Evolutionary conservation across 2,113 vertebrate genomes (phyloP), one percentile per base, ranked within the genome.

Genomic region (Alligator sinensis): DNA sequence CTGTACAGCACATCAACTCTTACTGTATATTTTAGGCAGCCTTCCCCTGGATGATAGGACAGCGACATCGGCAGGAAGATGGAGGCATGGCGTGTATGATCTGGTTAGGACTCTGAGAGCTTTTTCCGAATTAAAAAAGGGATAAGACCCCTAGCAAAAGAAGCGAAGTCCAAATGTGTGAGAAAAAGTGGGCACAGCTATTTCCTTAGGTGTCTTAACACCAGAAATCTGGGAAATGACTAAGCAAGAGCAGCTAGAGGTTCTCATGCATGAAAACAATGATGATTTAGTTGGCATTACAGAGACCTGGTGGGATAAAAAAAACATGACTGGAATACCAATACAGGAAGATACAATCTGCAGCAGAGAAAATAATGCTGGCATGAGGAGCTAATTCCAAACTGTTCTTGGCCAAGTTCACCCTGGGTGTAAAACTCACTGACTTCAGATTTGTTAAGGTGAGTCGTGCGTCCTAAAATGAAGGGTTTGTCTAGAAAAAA

Each of bases 231-330:
- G 38, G 57, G 68, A 92, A 95, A 89, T 90, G 81, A 95, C 77
- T 90, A 91, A 95, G 64, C 84, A 88, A 62, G 90, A 97, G 88
- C 76, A 86, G 54, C 61, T 47, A 84, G 74, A 64, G 28, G 57
- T 83, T 94, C 64, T 95, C 66, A 87, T 92, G 94, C 89, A 93
- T 97, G 94, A 96, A 94, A 96, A 93, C 88, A 94, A 90, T 87
- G 89, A 92, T 91, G 81, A 93, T 94, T 95, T 94, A 93, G 84
- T 38, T 91, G 90, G 81, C 60, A 80, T 94, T 96, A 83, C 64
- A 93, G 85, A 95, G 94, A 92, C 30, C 0, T 17, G 54, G 80
- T 91, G 88, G 93, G 89, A 88, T 93, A 94, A 94, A 1, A 6
- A 34, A 6, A 34, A 13, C 87, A 75, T 94, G 95, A 94, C 86